A percentile compares a stretch with the other conserved stretches of the same genome.
These are phyloP conservation scores for Cheilosia pagana DNA, from an alignment of 2,888 invertebrate species.

Conservation along the genomic window DNA sequence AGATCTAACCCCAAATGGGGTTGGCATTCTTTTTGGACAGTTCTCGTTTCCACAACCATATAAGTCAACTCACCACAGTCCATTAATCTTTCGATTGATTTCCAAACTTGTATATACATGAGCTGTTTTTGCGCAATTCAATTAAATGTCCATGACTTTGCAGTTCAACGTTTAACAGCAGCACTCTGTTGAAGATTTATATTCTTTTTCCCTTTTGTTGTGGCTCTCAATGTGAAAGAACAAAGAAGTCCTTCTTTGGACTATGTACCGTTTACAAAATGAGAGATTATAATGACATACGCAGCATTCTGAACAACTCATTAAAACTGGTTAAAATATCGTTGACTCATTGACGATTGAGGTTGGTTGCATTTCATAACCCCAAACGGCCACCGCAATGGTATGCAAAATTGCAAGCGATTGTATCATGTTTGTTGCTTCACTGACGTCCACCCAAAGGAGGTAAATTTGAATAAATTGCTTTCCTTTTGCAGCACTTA, in stretches of 20 bases:
- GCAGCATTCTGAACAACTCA: constrained; percentile 10
- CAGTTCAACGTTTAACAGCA: constrained; percentile 1
- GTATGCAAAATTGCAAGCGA: constrained; percentile 30
- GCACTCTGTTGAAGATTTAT: constrained; percentile 1
- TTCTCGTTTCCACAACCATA: background rate
- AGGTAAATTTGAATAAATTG: constrained; percentile 41
- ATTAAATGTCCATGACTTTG: constrained; percentile 12
- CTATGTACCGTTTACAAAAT: constrained; percentile 10
- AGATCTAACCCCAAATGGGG: constrained; percentile 10
- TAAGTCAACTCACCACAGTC: background rate
- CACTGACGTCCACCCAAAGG: constrained; percentile 15
- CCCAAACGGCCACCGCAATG: background rate
- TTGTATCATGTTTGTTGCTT: background rate
- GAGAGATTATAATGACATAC: constrained; percentile 1
- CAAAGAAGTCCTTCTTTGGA: constrained; percentile 45
- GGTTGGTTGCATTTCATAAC: constrained; percentile 6
- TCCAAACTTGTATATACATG: background rate
- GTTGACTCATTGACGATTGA: constrained; percentile 36
- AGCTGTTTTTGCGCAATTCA: constrained; percentile 14
- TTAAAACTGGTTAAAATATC: constrained; percentile 36
- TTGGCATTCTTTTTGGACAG: background rate
- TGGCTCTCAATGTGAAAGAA: background rate
- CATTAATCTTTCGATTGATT: constrained; percentile 6
- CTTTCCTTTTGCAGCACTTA: constrained; percentile 16
- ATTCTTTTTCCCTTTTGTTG: constrained; percentile 3